Conservation (phyloP, 2,113 vertebrate species). For the Coturnix japonica region DNA sequence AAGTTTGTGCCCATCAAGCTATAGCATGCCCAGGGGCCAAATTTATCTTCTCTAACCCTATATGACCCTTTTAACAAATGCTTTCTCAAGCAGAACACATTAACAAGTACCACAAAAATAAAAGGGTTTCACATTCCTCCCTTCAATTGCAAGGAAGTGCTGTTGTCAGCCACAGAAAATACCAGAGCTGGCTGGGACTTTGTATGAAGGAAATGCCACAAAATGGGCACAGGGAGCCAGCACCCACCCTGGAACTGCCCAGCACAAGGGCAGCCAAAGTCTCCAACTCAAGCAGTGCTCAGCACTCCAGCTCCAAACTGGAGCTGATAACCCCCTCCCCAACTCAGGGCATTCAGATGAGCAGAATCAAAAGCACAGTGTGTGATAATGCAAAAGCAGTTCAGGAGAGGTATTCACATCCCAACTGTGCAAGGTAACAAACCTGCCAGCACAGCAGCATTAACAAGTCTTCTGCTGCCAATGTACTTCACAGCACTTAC, state of each 20-base stretch:
- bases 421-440: background rate
- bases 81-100: slow-evolving; percentile 48
- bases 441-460: background rate
- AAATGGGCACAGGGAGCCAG: background rate
- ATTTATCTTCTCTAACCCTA: slow-evolving; percentile 22
- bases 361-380: background rate
- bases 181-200: background rate
- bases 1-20: background rate
- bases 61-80: background rate
- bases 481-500: accelerated
- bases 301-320: accelerated
- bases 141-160: background rate
- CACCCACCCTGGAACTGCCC: background rate
- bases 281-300: background rate
- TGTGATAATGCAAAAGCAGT: accelerated
- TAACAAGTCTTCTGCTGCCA: background rate
- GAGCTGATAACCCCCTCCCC: background rate
- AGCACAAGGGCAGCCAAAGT: background rate
- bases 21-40: background rate
- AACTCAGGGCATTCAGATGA: accelerated
- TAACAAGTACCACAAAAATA: slow-evolving; percentile 25
- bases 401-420: background rate
- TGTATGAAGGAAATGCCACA: background rate
- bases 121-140: background rate
- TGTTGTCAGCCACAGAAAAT: background rate